phyloP scores from a whole-genome alignment of 2,888 invertebrate genomes.

The Eilema depressum region DNA sequence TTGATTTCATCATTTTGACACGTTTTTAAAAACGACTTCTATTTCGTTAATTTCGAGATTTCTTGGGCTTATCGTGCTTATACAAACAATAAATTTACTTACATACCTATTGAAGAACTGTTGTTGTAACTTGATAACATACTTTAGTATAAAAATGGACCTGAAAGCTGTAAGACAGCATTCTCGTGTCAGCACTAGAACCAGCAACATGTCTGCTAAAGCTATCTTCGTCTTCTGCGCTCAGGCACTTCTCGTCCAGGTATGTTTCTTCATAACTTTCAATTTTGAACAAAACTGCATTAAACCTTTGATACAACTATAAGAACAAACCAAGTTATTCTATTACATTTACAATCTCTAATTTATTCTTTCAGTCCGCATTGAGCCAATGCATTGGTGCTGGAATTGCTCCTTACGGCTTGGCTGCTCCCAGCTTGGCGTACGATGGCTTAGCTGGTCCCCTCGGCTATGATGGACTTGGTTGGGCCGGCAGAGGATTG shows the following conservation, averaged over 20 bases:
- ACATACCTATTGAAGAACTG: neutral
- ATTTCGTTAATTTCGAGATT: neutral
- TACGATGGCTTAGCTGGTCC: neutral
- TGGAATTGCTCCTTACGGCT: no score
- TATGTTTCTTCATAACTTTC: neutral
- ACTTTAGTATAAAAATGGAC: neutral
- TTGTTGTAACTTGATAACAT: neutral
- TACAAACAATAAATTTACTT: neutral
- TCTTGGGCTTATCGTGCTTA: neutral
- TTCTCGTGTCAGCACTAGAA: slow-evolving; percentile 22
- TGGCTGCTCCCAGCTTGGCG: neutral
- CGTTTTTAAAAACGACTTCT: neutral
- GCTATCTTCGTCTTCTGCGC: slow-evolving; percentile 53
- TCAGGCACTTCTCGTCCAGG: slow-evolving; percentile 44
- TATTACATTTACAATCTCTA: no score
- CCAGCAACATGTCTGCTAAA: slow-evolving; percentile 54
- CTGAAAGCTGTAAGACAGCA: slow-evolving; percentile 10
- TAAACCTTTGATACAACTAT: neutral
- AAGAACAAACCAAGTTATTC: no score
- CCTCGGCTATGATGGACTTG: no score
- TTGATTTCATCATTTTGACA: neutral
- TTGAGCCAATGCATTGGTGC: slow-evolving; percentile 15
- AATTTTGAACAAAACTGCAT: neutral
- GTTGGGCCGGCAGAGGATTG: no score
- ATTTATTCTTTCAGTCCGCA: slow-evolving; percentile 11